Evolutionary conservation across 2,888 invertebrate species (phyloP).

Genomic region (Tridacna gigas): DNA sequence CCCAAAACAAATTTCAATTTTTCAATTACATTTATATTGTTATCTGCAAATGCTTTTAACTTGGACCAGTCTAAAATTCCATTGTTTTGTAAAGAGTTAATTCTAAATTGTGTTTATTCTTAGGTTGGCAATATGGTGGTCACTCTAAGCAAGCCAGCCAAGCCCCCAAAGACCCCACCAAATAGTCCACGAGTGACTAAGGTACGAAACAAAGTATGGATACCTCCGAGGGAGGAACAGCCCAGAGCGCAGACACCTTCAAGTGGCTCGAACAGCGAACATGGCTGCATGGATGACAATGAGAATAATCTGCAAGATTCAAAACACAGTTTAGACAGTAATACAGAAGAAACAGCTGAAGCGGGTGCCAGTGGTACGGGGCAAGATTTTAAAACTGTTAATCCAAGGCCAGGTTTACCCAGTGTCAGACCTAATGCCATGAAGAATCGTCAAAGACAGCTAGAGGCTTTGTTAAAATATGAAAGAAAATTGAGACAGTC

Average conservation of each 20-base stretch:
- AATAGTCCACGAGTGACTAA: constrained; percentile 32
- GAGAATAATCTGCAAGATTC: constrained; percentile 23
- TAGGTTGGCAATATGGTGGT: constrained; percentile 84
- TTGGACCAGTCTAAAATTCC: too few species aligned
- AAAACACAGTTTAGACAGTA: constrained; percentile 16
- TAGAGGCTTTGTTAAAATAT: constrained; percentile 89
- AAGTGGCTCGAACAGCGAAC: neutral
- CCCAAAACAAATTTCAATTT: too few species aligned
- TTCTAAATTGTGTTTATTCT: constrained; percentile 31
- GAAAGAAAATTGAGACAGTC: constrained; percentile 86
- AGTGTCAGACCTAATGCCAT: constrained; percentile 85
- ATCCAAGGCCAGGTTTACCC: constrained; percentile 74
- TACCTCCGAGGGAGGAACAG: constrained; percentile 64
- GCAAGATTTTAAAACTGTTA: constrained; percentile 47
- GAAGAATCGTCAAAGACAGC: constrained; percentile 87
- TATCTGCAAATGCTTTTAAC: too few species aligned
- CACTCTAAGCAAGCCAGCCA: constrained; percentile 82
- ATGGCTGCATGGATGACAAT: neutral
- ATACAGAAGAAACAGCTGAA: constrained; percentile 4
- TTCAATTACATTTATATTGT: too few species aligned
- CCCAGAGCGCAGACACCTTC: constrained; percentile 23
- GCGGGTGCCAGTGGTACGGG: neutral
- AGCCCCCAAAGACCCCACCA: constrained; percentile 59
- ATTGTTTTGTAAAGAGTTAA: too few species aligned
- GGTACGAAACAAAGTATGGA: constrained; percentile 60